Evolutionary conservation across 1,140 invertebrate species (phyloP), one percentile per base, ranked within the genome.

Genomic region (Lucilia sericata): DNA sequence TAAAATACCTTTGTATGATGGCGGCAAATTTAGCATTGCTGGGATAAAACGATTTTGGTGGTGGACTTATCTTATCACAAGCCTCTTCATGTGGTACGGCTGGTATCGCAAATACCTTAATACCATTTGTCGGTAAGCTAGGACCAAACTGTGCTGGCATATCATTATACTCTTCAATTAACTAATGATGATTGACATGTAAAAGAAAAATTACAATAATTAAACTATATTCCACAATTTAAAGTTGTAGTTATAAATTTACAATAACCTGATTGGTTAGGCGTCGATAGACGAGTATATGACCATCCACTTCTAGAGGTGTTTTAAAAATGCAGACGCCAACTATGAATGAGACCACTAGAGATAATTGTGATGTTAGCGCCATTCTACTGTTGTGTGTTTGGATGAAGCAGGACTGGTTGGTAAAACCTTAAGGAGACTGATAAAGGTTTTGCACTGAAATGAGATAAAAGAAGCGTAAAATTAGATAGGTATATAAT

Each of bases 1-100:
- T 70, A 49, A 74, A 10, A 51, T 74, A 91, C 93, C 93, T 93
- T 75, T 94, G 93, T 82, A 97, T 93, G 9, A 98, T 91, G 21
- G 95, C 94, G 86, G 97, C 95, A 95, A 96, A 97, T 87, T 94
- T 93, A 12, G 92, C 92, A 9, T 92, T 93, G 74, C 91, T 92
- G 60, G 91, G 90, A 78, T 91, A 90, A 60, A 89, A 88, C 5
- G 81, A n/a, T 13, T 88, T 86, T 3, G 93, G 93, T 34, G 95
- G 95, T 74, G 93, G 93, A 74, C 86, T 87, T 36, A 96, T 92
- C 5, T 92, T 85, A 0, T 87, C 87, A 91, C 96, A 97, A 3
- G 93, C 96, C 88, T 94, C 92, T 2, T 91, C 87, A 17, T 70
- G 21, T 60, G 96, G 96, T 80, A 93, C 91, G 0, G 95, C 94